Percentiles rank a stretch among this genome's conserved stretches.
Conservation (phyloP, 2,888 invertebrate species). For the Alloplasta piceator region DNA sequence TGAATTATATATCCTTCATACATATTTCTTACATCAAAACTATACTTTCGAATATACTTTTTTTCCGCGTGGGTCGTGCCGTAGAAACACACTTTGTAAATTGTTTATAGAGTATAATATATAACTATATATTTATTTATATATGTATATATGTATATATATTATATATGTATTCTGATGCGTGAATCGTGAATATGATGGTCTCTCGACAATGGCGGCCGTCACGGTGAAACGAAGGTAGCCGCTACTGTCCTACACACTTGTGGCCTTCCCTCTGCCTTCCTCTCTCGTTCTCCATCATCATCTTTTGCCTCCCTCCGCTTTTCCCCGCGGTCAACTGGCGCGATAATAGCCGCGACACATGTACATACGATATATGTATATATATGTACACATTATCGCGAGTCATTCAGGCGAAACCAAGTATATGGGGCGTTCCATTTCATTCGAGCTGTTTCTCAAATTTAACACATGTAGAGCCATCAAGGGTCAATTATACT, state of each 20-base stretch:
- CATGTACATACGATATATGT: slow-evolving; percentile 41
- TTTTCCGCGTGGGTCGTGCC: no score
- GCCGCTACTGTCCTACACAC: slow-evolving; percentile 75
- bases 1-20: no score
- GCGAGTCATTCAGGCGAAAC: slow-evolving; percentile 59
- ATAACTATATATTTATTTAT: background rate
- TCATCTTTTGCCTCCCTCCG: slow-evolving; percentile 47
- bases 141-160: background rate
- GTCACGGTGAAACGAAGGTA: slow-evolving; percentile 74
- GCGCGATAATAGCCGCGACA: slow-evolving; percentile 55
- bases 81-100: no score
- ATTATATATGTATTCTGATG: background rate
- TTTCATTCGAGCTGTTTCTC: no score
- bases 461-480: no score
- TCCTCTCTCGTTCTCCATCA: slow-evolving; percentile 49
- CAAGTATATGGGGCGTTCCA: slow-evolving; percentile 21
- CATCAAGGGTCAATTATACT: no score
- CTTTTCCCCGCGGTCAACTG: slow-evolving; percentile 33
- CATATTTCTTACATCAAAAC: no score
- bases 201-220: slow-evolving; percentile 73
- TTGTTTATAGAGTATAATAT: no score
- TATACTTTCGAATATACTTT: no score
- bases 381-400: slow-evolving; percentile 20
- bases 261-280: slow-evolving; percentile 41
- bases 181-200: slow-evolving; percentile 35